Conservation (phyloP, 2,113 vertebrate genomes). For the Malurus melanocephalus region DNA sequence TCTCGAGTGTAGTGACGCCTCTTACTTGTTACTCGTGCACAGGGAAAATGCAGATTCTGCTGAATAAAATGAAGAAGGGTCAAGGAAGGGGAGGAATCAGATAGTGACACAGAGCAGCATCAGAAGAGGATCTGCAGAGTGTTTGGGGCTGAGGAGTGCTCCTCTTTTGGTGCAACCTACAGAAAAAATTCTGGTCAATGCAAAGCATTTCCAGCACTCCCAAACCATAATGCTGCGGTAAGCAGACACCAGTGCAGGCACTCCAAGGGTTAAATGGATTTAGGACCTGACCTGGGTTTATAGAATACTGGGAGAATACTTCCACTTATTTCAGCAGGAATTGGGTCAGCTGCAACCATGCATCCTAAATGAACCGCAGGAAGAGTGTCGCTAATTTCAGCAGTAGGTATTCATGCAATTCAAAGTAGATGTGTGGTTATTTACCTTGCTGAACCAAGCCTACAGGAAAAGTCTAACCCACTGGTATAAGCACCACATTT, state of each 20-base stretch:
- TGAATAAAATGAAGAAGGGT: neutral
- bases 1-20: rapidly evolving
- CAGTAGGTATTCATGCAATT: neutral
- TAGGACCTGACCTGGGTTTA: neutral
- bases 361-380: neutral
- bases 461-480: neutral
- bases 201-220: neutral
- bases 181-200: rapidly evolving
- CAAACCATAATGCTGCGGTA: rapidly evolving
- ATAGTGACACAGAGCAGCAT: neutral
- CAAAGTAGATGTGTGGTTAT: neutral
- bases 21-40: neutral
- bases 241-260: neutral
- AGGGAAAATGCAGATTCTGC: neutral
- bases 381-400: neutral
- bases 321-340: neutral
- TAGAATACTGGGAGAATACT: neutral
- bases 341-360: neutral
- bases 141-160: neutral
- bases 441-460: neutral
- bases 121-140: neutral
- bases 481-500: neutral
- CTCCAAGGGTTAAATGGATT: neutral
- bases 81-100: neutral
- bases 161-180: rapidly evolving